Conservation (phyloP, 2,797 vertebrate genomes). For the Picus viridis region DNA sequence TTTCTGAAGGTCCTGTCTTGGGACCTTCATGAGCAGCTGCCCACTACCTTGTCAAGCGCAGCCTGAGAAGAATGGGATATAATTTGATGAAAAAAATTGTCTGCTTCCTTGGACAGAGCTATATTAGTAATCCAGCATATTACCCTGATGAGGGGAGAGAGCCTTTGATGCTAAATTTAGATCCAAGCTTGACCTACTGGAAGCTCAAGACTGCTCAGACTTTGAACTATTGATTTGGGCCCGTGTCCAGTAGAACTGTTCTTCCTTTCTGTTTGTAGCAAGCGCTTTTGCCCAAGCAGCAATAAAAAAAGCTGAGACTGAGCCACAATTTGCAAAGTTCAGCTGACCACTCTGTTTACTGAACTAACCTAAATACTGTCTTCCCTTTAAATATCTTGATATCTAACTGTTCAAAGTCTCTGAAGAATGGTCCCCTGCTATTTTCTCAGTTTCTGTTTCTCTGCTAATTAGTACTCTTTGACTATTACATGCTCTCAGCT, state of each 20-base stretch:
- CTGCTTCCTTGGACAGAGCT: not conserved
- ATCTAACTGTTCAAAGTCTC: not conserved
- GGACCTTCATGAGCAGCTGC: not conserved
- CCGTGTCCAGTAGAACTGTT: not conserved
- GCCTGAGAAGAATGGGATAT: not conserved
- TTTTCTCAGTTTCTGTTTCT: not conserved
- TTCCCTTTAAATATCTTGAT: constrained; percentile 4
- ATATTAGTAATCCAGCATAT: not conserved
- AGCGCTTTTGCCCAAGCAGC: not conserved
- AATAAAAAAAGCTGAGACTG: not conserved
- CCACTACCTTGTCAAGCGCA: not conserved
- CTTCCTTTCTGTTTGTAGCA: not conserved
- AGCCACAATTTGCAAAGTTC: not conserved
- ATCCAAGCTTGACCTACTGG: not conserved
- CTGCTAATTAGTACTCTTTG: constrained; percentile 11
- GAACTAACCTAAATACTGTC: not conserved
- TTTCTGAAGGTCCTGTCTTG: not conserved
- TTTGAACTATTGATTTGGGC: not conserved
- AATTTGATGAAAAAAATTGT: not conserved
- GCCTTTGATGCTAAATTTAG: not conserved
- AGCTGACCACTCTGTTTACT: not conserved
- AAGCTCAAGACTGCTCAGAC: not conserved
- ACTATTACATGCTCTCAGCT: not conserved
- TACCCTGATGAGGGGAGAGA: not conserved
- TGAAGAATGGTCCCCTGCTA: not conserved